Evolutionary conservation across 2,113 vertebrate genomes (phyloP), one percentile per base, ranked within the genome.

Genomic region (Setophaga kirtlandii): DNA sequence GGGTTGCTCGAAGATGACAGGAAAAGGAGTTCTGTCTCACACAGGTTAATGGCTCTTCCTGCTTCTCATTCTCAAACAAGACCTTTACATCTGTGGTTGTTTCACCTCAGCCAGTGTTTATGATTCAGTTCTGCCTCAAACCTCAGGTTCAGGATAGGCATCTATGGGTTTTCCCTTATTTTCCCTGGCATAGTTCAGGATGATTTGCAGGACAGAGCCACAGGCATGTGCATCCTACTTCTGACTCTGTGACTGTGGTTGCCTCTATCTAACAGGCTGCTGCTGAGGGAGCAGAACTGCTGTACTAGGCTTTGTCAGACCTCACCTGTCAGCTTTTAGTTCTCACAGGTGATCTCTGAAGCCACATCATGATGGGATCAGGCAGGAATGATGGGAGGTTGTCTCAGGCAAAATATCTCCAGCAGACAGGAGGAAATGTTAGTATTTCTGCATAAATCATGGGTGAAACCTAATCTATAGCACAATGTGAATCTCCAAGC

Each of bases 401-500:
- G 41, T 75, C 41, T 75, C 35, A 42, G 44, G 41, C 0, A 2
- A 75, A 21, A 15, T 39, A 27, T 64, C 52, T 88, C 41, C 37
- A 73, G 20, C 27, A 92, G 37, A 28, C 25, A 5, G 10, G 59
- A 74, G 53, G 67, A 87, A 87, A 53, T 53, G 11, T 49, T 69
- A n/a, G 10, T 30, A 21, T 7, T 90, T 75, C 44, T 28, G 9
- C 1, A 0, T 50, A 42, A 70, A 10, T 31, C 42, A 28, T 0
- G 0, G 49, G 27, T 39, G 11, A 78, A 87, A 70, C 47, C 25
- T 58, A 8, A 49, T 62, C 63, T 50, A 4, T 31, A 65, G 47
- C 6, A 21, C 12, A 16, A 41, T 8, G 14, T 47, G n/a, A 22
- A 31, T 42, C 28, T 83, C 59, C 10, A 6, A 77, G 28, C 42